phyloP scores from a whole-genome alignment of 2,888 invertebrate species.

The Rotaria magnacalcarata region DNA sequence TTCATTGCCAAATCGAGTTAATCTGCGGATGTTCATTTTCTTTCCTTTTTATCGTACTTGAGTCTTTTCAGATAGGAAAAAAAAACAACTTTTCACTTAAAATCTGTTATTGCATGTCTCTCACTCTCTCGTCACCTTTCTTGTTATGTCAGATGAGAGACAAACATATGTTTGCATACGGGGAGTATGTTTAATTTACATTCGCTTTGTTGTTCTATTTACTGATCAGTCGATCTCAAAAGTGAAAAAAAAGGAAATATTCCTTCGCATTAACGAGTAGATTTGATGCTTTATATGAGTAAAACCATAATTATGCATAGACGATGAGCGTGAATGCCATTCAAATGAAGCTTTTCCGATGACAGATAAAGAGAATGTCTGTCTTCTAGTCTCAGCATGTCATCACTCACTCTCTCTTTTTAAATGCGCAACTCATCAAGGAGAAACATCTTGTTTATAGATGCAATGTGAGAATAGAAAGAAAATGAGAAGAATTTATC shows the following conservation, averaged over 20 bases:
- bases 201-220: not conserved
- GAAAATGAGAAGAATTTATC: not conserved
- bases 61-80: too few relatives aligned
- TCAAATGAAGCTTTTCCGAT: not conserved
- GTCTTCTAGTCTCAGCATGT: not conserved
- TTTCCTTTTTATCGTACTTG: not conserved
- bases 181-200: not conserved
- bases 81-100: too few relatives aligned
- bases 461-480: too few relatives aligned
- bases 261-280: not conserved
- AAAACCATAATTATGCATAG: not conserved
- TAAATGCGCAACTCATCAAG: not conserved
- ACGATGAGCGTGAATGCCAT: not conserved
- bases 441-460: too few relatives aligned
- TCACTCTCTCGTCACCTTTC: too few relatives aligned
- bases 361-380: not conserved
- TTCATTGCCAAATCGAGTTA: not conserved
- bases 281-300: not conserved
- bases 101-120: too few relatives aligned
- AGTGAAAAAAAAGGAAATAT: not conserved
- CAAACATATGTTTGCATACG: not conserved
- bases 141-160: not conserved
- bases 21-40: not conserved
- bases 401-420: not conserved
- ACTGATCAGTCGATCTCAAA: not conserved